phyloP scores from a whole-genome alignment of 1,140 invertebrate species.

The Aphidius ervi region DNA sequence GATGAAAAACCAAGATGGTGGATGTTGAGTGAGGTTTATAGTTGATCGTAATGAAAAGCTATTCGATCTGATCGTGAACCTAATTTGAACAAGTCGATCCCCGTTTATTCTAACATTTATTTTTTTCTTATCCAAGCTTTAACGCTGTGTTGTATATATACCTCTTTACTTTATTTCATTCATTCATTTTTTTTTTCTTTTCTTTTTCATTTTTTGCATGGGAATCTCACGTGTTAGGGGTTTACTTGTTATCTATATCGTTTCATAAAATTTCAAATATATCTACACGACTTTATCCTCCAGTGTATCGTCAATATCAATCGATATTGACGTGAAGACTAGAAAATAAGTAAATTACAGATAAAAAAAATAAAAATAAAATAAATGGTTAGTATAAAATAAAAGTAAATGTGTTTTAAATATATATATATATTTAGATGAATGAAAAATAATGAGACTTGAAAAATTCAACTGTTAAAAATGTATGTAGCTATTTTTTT shows the following conservation, averaged over 20 bases:
- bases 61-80: slow-evolving; percentile 16
- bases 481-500: no score
- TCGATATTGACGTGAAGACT: background rate
- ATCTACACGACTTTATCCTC: no score
- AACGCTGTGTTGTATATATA: no score
- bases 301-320: slow-evolving; percentile 3
- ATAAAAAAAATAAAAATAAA: no score
- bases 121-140: background rate
- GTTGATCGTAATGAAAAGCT: slow-evolving; percentile 9
- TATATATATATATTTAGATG: no score
- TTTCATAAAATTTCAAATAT: no score
- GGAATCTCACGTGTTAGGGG: background rate
- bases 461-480: no score
- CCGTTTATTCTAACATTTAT: slow-evolving; percentile 5
- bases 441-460: no score
- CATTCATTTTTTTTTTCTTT: background rate
- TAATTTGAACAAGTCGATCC: slow-evolving; percentile 12
- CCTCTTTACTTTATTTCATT: background rate
- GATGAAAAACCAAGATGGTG: background rate
- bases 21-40: background rate
- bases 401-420: no score
- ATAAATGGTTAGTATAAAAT: no score
- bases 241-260: no score
- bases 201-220: background rate
- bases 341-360: background rate